Evolutionary conservation across 1,140 invertebrate species (phyloP), one percentile per base, ranked within the genome.

Genomic region (Drosophila ogumai): DNA sequence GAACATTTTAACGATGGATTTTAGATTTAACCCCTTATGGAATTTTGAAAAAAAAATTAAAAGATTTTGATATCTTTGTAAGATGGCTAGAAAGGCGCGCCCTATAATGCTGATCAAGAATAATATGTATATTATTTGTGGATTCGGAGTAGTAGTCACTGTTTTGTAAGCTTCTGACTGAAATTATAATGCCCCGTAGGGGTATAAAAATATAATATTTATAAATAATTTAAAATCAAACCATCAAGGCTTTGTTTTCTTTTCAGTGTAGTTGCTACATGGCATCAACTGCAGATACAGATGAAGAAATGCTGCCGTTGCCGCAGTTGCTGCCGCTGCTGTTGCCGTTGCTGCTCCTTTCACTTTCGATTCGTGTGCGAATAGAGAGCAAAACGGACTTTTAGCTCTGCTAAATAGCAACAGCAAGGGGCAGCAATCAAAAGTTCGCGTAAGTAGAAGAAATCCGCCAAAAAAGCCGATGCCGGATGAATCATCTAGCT

Each of bases 321-420:
- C 13, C 25, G 68, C 43, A 58, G 15, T n/a, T 17, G 43, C 6
- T 22, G 71, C 36, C 55, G 76, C 59, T 28, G 72, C 41, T 52
- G 77, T 56, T 69, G 72, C 41, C 47, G 77, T 56, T 69, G 75
- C 58, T 88, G 84, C 85, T 90, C 85, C 85, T 90, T 90, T 90
- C 85, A 90, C 85, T 90, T 90, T 90, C 85, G 65, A 79, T 85
- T 90, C 66, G 84, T 75, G 68, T 75, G 74, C 68, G 78, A 90
- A 90, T 90, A 74, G 75, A 90, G 85, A 90, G 78, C 85, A 90
- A 90, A 90, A 90, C 67, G 85, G 85, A 90, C 85, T 80, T 74
- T 72, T 58, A 81, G 59, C 74, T 64, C 36, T 19, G 65, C 79
- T 34, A 72, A 82, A 73, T 57, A 87, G 64, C 63, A 59, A 59